These are phyloP conservation scores for Astyanax mexicanus DNA, from an alignment of 2,797 vertebrate genomes.

Conservation along the genomic window DNA sequence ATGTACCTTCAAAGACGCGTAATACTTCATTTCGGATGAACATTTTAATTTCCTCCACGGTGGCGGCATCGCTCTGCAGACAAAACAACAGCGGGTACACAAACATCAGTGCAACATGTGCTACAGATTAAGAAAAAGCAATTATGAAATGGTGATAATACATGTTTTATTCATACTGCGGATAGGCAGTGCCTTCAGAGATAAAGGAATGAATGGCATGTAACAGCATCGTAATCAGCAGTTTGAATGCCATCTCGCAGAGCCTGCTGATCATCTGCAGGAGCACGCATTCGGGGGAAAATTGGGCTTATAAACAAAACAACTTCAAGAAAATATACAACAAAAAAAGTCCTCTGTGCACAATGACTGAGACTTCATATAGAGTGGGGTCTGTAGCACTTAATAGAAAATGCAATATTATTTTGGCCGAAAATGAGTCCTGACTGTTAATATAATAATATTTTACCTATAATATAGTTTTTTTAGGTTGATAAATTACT, in stretches of 20 bases:
- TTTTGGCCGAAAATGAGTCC: no score
- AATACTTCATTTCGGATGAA: conserved; percentile 92
- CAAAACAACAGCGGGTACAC: conserved; percentile 36
- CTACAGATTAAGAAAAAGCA: conserved; percentile 53
- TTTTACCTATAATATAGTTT: no score
- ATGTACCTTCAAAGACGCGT: conserved; percentile 93
- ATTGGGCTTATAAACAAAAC: background rate
- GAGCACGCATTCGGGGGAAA: conserved; percentile 38
- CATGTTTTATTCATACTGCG: conserved; percentile 56
- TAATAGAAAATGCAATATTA: no score
- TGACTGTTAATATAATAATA: no score
- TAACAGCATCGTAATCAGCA: conserved; percentile 32
- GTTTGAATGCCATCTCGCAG: background rate
- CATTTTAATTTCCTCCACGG: conserved; percentile 91
- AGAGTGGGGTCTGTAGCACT: no score
- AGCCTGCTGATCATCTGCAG: background rate
- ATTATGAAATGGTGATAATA: conserved; percentile 51
- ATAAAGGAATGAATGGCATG: conserved; percentile 51
- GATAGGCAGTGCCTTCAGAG: conserved; percentile 41
- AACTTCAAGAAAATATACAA: no score
- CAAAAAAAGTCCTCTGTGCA: background rate
- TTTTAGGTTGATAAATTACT: no score
- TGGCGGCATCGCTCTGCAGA: conserved; percentile 81
- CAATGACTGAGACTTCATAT: no score
- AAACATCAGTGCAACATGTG: conserved; percentile 51